Percentiles rank a stretch among this genome's conserved stretches.
These are phyloP conservation scores for Catamblyrhynchus diadema DNA, from an alignment of 2,797 vertebrate species.

Conservation along the genomic window DNA sequence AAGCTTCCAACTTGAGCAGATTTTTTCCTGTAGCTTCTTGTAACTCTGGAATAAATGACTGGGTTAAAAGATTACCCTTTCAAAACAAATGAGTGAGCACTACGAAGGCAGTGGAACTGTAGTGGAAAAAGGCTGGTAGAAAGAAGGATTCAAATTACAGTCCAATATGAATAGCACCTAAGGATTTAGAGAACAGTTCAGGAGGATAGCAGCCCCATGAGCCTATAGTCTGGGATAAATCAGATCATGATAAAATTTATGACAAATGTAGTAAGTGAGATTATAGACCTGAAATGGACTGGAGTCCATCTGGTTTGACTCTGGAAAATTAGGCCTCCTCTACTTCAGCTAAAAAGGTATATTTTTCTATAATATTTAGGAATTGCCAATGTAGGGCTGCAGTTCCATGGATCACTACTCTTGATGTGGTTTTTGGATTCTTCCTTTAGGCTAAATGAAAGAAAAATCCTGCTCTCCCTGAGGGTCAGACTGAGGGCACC, in stretches of 20 bases:
- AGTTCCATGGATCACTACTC: neutral
- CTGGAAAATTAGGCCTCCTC: neutral
- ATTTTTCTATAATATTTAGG: neutral
- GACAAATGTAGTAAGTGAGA: neutral
- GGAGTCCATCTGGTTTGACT: neutral
- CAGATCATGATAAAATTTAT: neutral
- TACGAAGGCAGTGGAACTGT: neutral
- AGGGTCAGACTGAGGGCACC: neutral
- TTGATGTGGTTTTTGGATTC: neutral
- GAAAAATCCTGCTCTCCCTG: neutral
- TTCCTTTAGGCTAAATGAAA: neutral
- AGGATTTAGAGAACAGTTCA: neutral
- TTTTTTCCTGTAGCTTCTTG: neutral
- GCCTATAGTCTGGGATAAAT: neutral
- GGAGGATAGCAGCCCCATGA: neutral
- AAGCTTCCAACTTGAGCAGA: neutral
- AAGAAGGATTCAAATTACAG: neutral
- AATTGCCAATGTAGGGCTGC: neutral
- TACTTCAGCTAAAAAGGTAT: neutral
- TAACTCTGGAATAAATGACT: neutral
- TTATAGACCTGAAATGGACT: neutral
- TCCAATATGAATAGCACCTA: neutral
- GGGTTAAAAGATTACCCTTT: neutral
- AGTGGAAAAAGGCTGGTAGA: neutral
- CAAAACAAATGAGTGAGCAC: neutral